Base-by-base conservation (phyloP, 2,113 vertebrate species). In the Sylvia atricapilla region DNA sequence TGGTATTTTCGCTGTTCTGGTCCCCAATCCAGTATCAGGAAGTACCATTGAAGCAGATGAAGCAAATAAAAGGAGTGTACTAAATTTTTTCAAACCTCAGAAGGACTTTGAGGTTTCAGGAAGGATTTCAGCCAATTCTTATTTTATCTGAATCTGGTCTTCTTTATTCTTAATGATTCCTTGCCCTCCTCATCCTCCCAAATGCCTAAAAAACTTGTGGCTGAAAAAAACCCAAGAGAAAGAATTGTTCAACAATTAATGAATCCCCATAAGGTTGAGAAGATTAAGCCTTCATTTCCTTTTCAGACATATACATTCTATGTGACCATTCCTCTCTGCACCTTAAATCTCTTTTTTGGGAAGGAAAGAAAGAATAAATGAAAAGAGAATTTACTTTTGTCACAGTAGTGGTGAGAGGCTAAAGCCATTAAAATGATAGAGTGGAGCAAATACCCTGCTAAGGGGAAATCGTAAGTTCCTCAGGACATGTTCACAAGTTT, bases 401-500 rank as follows among this genome's bases (percentile, higher is more conserved):
- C 70, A n/a, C 2, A 4, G 59, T 23, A 77, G 82, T 93, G 90
- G 11, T 96, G 92, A 95, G 79, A 88, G 50, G 58, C 44, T 89
- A 82, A 93, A 84, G 27, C 17, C 50, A 88, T 96, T 94, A 92
- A 95, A 87, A 90, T 94, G 85, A 94, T 47, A 50, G 15, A 95
- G 41, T 88, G 37, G 75, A 69, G 92, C 91, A 90, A 92, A 66
- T 53, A 23, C 20, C 77, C 22, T 55, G 55, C 72, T 76, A 24
- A 83, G 67, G 46, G 75, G 55, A 28, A 83, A 47, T 43, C 75
- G 11, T 90, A 74, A 94, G 75, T 88, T 96, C 50, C 50, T 88
- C 55, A 88, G 88, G 88, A 90, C 67, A 66, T 88, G 76, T 94
- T 88, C 55, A 18, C 87, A 97, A 94, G 68, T 96, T 97, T 92